These are phyloP conservation scores for Rhinoderma darwinii DNA, from an alignment of 2,113 vertebrate genomes.

Conservation along the genomic window DNA sequence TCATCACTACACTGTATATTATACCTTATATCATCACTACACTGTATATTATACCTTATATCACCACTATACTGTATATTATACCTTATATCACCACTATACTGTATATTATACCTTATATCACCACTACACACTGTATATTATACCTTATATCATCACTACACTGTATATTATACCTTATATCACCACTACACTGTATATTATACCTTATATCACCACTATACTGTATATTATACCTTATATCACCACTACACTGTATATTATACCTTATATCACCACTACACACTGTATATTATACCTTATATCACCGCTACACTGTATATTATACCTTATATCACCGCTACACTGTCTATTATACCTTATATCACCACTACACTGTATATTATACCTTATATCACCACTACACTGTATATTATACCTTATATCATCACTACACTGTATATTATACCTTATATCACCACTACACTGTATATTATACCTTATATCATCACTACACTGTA, in stretches of 20 bases:
- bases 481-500: background rate
- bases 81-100: too few species aligned
- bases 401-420: background rate
- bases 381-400: background rate
- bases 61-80: background rate
- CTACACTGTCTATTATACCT: background rate
- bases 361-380: background rate
- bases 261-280: background rate
- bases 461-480: background rate
- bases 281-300: background rate
- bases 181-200: background rate
- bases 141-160: background rate
- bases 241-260: background rate
- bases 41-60: background rate
- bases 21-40: background rate
- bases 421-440: background rate
- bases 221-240: background rate
- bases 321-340: too few species aligned
- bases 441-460: background rate
- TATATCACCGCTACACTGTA: too few species aligned
- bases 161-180: too few species aligned
- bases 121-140: too few species aligned
- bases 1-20: background rate
- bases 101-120: too few species aligned
- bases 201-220: background rate